These are phyloP conservation scores for Myotis vivesi DNA, from an alignment of 2,797 vertebrate species.

Conservation along the genomic window DNA sequence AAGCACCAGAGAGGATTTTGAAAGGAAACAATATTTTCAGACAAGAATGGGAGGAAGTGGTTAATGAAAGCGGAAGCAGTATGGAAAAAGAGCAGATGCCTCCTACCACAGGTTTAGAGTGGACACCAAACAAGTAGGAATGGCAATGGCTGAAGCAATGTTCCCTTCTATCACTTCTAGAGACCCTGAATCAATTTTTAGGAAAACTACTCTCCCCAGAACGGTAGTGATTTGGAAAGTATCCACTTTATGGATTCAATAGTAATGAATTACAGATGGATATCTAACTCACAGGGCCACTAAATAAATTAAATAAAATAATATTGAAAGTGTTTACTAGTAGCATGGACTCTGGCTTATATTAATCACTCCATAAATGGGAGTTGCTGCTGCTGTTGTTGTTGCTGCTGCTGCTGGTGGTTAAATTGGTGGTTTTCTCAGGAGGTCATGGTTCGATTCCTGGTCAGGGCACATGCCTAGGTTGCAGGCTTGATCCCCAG, in stretches of 20 bases:
- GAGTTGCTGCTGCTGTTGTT: not conserved
- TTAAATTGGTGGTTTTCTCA: too few species aligned
- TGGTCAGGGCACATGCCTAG: too few species aligned
- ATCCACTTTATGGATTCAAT: not conserved
- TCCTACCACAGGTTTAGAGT: not conserved
- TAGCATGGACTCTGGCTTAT: not conserved
- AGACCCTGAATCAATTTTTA: not conserved
- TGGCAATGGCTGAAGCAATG: not conserved
- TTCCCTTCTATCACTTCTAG: not conserved
- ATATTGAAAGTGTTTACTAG: not conserved
- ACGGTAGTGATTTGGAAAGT: constrained; percentile 40
- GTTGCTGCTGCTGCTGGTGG: not conserved
- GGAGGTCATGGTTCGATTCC: too few species aligned
- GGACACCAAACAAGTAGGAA: constrained; percentile 37
- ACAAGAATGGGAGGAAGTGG: not conserved
- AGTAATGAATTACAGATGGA: not conserved
- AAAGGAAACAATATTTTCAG: constrained; percentile 26
- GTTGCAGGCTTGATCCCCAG: too few species aligned
- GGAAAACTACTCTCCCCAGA: not conserved
- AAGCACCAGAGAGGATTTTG: not conserved
- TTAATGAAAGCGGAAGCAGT: not conserved
- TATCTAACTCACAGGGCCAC: not conserved
- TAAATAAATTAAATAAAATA: constrained; percentile 29
- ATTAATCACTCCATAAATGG: constrained; percentile 5
- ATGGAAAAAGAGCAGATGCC: not conserved